These are phyloP conservation scores for Myotis brandtii DNA, from an alignment of 2,113 vertebrate species.

Conservation along the genomic window DNA sequence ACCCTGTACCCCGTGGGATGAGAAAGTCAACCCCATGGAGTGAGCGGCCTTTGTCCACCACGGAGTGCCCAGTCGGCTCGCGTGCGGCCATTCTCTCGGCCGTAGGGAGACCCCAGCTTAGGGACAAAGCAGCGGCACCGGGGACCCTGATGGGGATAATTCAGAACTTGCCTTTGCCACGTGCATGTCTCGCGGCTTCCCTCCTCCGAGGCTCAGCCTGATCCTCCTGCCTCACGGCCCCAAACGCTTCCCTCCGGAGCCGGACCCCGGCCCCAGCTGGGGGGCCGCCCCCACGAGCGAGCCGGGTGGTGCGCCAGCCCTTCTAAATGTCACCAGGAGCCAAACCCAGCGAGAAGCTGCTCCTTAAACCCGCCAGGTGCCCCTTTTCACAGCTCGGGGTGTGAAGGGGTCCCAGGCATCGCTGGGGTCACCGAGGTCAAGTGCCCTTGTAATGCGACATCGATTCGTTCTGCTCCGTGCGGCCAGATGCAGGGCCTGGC, in stretches of 20 bases:
- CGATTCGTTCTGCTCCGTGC: constrained; percentile 79
- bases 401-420: constrained; percentile 80
- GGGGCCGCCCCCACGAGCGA: background rate
- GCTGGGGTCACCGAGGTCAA: constrained; percentile 82
- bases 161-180: background rate
- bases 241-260: background rate
- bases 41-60: background rate
- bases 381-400: constrained; percentile 78
- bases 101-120: background rate
- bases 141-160: background rate
- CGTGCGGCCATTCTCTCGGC: background rate
- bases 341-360: constrained; percentile 79
- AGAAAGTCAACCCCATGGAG: background rate
- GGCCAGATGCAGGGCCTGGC: constrained; percentile 76
- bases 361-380: constrained; percentile 82
- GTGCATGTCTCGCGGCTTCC: fast-evolving
- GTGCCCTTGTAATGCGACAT: constrained; percentile 80
- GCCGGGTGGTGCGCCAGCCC: background rate
- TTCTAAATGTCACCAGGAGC: constrained; percentile 84
- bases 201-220: background rate
- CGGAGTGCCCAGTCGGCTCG: fast-evolving
- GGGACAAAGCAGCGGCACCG: background rate
- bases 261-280: background rate
- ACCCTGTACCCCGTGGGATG: too few species aligned
- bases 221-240: background rate